These are phyloP conservation scores for Agapornis roseicollis DNA, from an alignment of 2,113 vertebrate genomes.

Conservation along the genomic window DNA sequence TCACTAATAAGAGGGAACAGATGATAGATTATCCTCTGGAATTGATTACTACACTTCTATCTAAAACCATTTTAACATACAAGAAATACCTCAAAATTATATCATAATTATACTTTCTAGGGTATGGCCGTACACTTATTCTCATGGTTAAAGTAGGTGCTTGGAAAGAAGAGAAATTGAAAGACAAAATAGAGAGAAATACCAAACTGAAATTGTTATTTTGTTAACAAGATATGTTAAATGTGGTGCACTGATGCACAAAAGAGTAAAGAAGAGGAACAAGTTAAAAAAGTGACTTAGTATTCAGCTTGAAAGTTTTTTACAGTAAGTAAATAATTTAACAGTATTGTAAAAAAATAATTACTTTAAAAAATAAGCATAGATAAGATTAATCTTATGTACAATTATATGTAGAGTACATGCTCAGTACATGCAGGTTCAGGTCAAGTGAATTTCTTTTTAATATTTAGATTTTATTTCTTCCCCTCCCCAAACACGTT, in stretches of 20 bases:
- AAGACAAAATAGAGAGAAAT: background rate
- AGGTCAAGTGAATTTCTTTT: background rate
- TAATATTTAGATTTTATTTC: background rate
- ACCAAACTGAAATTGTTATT: background rate
- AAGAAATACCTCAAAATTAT: background rate
- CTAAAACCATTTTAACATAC: background rate
- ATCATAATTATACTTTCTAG: background rate
- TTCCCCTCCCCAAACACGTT: background rate
- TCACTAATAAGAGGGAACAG: background rate
- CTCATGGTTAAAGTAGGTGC: background rate
- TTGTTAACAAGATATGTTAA: background rate
- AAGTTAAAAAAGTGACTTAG: background rate
- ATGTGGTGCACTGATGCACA: background rate
- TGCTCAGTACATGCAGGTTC: background rate
- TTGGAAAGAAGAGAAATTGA: background rate
- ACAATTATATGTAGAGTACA: background rate
- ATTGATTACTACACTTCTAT: background rate
- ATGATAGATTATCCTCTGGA: background rate
- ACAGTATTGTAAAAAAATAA: background rate
- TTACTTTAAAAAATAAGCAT: background rate
- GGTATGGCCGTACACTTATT: background rate
- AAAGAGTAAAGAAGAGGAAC: background rate
- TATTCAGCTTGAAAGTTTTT: background rate
- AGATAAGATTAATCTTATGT: background rate
- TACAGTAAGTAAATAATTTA: background rate